Conservation (phyloP, 1,140 invertebrate species). For the Polypedilum pembai region DNA sequence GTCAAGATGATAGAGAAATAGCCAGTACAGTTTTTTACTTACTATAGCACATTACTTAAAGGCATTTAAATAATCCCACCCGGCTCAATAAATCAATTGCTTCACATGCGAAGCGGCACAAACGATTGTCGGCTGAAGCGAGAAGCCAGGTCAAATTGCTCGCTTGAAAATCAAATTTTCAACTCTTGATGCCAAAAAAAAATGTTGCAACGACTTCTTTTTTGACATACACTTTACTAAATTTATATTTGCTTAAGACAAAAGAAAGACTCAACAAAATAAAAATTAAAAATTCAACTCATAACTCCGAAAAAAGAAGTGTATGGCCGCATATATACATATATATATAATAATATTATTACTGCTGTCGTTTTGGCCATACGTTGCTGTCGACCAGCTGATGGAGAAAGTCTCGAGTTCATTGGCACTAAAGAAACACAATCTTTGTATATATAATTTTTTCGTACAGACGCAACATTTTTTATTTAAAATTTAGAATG, state of each 20-base stretch:
- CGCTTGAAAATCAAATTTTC: background rate
- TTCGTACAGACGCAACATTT: constrained; percentile 27
- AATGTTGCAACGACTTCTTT: background rate
- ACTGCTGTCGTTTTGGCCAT: constrained; percentile 12
- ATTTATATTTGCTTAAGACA: background rate
- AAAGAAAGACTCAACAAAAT: background rate
- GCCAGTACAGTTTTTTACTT: constrained; percentile 10
- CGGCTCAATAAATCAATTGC: background rate
- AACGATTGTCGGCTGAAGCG: background rate
- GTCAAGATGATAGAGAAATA: constrained; percentile 13
- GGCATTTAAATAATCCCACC: background rate
- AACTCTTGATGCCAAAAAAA: background rate
- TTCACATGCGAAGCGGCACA: background rate
- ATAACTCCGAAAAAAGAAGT: constrained; percentile 4
- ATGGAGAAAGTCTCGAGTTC: constrained; percentile 27
- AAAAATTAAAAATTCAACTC: background rate
- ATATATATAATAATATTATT: background rate
- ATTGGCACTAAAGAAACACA: constrained; percentile 8
- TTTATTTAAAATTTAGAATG: constrained; percentile 15
- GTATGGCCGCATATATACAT: background rate
- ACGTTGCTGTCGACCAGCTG: background rate
- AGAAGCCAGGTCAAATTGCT: background rate
- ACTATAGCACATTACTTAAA: background rate
- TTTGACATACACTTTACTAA: background rate
- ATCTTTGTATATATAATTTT: constrained; percentile 14